A percentile compares a stretch with the other conserved stretches of the same genome.
phyloP scores from a whole-genome alignment of 1,140 invertebrate genomes.

The Scaptomyza graminum region DNA sequence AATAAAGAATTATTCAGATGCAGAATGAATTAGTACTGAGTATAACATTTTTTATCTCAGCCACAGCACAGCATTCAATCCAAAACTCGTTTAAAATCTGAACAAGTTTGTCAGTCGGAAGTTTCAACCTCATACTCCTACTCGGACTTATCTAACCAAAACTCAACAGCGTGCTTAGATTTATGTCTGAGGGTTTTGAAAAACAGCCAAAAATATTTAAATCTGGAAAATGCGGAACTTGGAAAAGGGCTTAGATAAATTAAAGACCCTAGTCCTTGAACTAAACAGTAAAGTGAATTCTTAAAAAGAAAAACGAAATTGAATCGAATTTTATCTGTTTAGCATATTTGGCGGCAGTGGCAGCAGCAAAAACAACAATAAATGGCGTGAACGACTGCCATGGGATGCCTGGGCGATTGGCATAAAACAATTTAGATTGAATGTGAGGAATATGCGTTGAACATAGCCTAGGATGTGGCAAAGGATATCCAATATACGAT shows the following conservation, averaged over 20 bases:
- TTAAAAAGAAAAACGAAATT: constrained; percentile 36
- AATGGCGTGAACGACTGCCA: constrained; percentile 30
- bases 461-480: constrained; percentile 29
- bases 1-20: too few relatives aligned
- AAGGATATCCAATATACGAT: constrained; percentile 29
- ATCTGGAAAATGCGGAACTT: constrained; percentile 41
- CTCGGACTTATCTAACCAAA: too few relatives aligned
- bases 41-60: too few relatives aligned
- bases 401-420: constrained; percentile 35
- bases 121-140: too few relatives aligned
- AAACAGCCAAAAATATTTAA: constrained; percentile 54
- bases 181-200: constrained; percentile 56
- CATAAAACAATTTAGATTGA: constrained; percentile 76
- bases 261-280: constrained; percentile 19
- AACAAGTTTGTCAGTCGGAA: too few relatives aligned
- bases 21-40: too few relatives aligned
- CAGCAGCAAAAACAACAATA: constrained; percentile 12
- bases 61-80: too few relatives aligned
- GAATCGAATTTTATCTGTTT: constrained; percentile 65
- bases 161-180: constrained; percentile 30
- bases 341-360: constrained; percentile 52
- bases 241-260: constrained; percentile 60
- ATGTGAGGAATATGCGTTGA: constrained; percentile 52
- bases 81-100: too few relatives aligned
- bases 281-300: constrained; percentile 17